These are phyloP conservation scores for Bujurquina vittata DNA, from an alignment of 2,113 vertebrate genomes.

Conservation along the genomic window DNA sequence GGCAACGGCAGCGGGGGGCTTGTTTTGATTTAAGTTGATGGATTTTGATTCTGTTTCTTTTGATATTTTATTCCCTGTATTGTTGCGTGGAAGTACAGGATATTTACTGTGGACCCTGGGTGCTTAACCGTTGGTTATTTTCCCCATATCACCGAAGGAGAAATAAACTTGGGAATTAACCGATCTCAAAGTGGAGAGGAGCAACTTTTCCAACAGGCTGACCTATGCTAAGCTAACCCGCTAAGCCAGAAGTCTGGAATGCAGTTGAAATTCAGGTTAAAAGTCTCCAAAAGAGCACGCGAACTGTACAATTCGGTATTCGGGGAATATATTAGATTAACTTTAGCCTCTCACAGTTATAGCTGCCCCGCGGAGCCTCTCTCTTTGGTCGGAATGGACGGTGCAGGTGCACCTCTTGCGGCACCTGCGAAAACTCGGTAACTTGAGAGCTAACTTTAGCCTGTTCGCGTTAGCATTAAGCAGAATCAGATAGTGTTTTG, in stretches of 20 bases:
- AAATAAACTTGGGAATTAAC: constrained; percentile 33
- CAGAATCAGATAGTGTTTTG: not conserved
- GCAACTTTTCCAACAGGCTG: constrained; percentile 61
- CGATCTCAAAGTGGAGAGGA: constrained; percentile 34
- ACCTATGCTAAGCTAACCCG: constrained; percentile 74
- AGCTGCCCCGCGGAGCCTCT: not conserved
- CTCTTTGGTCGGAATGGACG: constrained; percentile 6
- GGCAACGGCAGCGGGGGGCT: constrained; percentile 35
- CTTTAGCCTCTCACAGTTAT: not conserved
- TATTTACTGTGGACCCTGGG: not conserved
- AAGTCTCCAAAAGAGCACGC: constrained; percentile 2
- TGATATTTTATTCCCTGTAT: not conserved
- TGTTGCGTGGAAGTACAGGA: not conserved
- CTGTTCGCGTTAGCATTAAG: constrained; percentile 11
- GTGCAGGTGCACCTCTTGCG: constrained; percentile 75
- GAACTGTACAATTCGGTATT: not conserved
- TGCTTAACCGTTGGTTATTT: not conserved
- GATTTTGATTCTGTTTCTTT: constrained; percentile 8
- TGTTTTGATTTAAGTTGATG: constrained; percentile 62
- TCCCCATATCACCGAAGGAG: not conserved
- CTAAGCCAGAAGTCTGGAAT: constrained; percentile 49
- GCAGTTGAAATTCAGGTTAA: constrained; percentile 8
- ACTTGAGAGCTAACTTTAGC: constrained; percentile 64
- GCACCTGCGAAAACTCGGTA: constrained; percentile 71
- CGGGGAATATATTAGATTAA: not conserved